Evolutionary conservation across 2,888 invertebrate genomes (phyloP).

Genomic region (Antheraea yamamai): DNA sequence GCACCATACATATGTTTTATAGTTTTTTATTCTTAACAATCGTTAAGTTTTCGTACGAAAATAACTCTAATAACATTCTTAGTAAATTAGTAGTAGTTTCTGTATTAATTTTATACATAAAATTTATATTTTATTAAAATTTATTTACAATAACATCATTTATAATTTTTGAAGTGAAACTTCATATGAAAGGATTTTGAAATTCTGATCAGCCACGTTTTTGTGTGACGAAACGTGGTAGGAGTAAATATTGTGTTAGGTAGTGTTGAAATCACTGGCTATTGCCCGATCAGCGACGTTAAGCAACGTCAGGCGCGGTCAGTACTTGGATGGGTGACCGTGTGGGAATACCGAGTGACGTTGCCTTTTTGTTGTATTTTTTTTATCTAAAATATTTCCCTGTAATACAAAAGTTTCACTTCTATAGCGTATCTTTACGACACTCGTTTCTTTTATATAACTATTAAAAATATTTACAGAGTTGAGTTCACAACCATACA

Average conservation of each 20-base stretch:
- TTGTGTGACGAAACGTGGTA: too few relatives aligned
- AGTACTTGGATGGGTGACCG: slow-evolving; percentile 78
- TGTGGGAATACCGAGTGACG: slow-evolving; percentile 70
- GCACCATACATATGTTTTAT: too few relatives aligned
- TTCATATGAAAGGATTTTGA: too few relatives aligned
- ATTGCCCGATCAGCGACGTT: slow-evolving; percentile 59
- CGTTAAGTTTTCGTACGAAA: background rate
- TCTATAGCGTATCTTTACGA: too few relatives aligned
- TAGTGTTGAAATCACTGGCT: too few relatives aligned
- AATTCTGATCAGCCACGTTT: too few relatives aligned
- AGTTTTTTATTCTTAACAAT: background rate
- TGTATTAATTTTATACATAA: background rate
- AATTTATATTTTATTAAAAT: background rate
- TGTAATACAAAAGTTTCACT: too few relatives aligned
- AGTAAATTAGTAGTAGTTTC: too few relatives aligned
- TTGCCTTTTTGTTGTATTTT: slow-evolving; percentile 50
- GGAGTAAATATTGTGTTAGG: too few relatives aligned
- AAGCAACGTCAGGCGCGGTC: slow-evolving; percentile 75
- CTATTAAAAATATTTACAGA: background rate
- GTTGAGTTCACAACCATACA: background rate
- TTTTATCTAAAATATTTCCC: too few relatives aligned
- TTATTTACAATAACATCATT: too few relatives aligned
- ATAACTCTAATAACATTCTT: background rate
- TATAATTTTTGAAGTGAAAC: too few relatives aligned
- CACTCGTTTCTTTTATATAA: background rate